These are phyloP conservation scores for Axinella damicornis DNA, from an alignment of 37 sponge, comb jelly and placozoan species.

Conservation along the genomic window DNA sequence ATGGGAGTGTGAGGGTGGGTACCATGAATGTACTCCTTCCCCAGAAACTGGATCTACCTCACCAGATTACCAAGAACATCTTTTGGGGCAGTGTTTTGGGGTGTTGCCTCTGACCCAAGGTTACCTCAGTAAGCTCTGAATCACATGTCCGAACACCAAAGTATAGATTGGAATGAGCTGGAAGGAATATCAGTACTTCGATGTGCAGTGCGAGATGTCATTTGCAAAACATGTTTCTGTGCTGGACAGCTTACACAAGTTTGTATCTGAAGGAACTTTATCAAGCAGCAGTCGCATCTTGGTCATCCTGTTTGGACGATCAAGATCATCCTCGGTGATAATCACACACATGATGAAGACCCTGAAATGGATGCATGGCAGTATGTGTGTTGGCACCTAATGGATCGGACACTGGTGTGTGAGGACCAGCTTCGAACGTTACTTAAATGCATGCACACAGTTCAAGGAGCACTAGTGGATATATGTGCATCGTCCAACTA, in stretches of 20 bases:
- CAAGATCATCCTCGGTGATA: conserved; percentile 65
- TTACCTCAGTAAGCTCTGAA: conserved; percentile 32
- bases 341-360: conserved; percentile 60
- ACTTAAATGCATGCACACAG: too few relatives aligned
- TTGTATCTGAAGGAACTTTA: conserved; percentile 29
- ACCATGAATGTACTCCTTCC: too few relatives aligned
- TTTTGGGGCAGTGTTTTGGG: conserved; percentile 67
- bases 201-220: conserved; percentile 54
- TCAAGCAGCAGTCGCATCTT: conserved; percentile 30
- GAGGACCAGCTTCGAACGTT: conserved; percentile 53
- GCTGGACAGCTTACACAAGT: conserved; percentile 60
- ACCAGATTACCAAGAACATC: conserved; percentile 52
- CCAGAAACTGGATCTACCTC: too few relatives aligned
- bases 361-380: conserved; percentile 23
- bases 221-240: conserved; percentile 45
- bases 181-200: conserved; percentile 30
- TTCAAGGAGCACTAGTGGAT: too few relatives aligned
- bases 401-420: conserved; percentile 52
- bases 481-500: too few relatives aligned
- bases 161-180: conserved; percentile 55
- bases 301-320: conserved; percentile 65
- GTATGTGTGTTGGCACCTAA: conserved; percentile 47
- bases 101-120: conserved; percentile 35
- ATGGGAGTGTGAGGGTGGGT: too few relatives aligned
- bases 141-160: conserved; percentile 48